Conservation (phyloP, 2,888 invertebrate genomes). For the Mamestra brassicae region DNA sequence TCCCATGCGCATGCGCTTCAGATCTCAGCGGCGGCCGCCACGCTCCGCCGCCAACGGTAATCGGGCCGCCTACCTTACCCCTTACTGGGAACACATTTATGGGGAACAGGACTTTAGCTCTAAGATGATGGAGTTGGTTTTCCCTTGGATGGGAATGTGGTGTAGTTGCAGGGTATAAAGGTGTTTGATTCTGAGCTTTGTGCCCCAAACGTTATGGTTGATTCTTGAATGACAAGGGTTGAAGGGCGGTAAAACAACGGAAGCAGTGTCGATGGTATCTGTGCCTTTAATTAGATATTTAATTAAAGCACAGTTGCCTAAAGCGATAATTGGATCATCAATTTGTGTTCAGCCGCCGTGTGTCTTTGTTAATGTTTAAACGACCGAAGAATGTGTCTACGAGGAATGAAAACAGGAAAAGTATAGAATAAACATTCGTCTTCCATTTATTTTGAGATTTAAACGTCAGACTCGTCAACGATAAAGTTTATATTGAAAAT, state of each 20-base stretch:
- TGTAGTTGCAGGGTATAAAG: constrained; percentile 27
- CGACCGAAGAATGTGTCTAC: constrained; percentile 15
- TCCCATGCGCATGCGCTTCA: constrained; percentile 76
- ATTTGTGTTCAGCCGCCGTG: constrained; percentile 72
- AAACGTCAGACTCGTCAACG: not conserved
- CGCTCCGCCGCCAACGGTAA: constrained; percentile 83
- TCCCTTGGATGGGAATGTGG: not conserved
- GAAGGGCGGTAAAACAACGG: constrained; percentile 83
- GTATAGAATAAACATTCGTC: not conserved
- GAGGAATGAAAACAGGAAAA: constrained; percentile 26
- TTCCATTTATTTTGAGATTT: constrained; percentile 9
- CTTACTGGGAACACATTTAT: constrained; percentile 34
- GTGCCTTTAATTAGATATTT: constrained; percentile 86
- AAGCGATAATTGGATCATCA: constrained; percentile 87
- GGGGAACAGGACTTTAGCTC: constrained; percentile 42
- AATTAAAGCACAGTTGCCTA: constrained; percentile 83
- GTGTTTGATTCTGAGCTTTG: constrained; percentile 58
- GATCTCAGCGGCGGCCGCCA: constrained; percentile 90
- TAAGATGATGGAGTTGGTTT: constrained; percentile 36
- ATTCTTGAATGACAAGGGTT: constrained; percentile 44
- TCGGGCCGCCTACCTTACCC: constrained; percentile 83
- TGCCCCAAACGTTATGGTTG: constrained; percentile 27
- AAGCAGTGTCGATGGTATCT: constrained; percentile 79
- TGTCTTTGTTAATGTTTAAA: constrained; percentile 63
- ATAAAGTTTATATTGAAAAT: not conserved